These are phyloP conservation scores for Rhadinocentrus ornatus DNA, from an alignment of 2,797 vertebrate genomes.

Conservation along the genomic window DNA sequence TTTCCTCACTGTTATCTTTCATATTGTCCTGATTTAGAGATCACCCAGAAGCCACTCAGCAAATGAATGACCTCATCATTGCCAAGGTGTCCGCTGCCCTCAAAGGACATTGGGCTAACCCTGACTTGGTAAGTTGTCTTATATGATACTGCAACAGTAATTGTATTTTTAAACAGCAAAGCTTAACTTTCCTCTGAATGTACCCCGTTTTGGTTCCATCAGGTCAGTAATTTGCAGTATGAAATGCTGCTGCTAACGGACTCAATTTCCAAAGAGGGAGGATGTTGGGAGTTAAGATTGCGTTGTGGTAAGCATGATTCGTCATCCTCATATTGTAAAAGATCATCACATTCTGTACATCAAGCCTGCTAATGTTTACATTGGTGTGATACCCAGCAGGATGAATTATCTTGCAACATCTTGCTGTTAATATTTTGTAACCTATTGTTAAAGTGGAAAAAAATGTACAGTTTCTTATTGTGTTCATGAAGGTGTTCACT, in stretches of 20 bases:
- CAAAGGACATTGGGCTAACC: conserved; percentile 99
- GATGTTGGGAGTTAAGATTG: conserved; percentile 96
- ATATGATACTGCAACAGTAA: neutral
- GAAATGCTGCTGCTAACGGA: conserved; percentile 98
- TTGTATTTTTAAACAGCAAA: neutral
- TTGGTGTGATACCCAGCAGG: neutral
- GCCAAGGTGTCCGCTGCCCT: conserved; percentile 95
- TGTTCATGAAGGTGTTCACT: neutral
- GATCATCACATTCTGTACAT: neutral
- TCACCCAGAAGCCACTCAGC: conserved; percentile 97
- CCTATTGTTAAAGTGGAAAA: too few species aligned
- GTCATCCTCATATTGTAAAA: neutral
- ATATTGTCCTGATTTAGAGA: conserved; percentile 81
- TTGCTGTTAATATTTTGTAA: neutral
- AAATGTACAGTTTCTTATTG: neutral
- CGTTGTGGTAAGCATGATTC: conserved; percentile 89
- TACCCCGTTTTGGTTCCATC: conserved; percentile 12
- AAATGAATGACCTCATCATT: conserved; percentile 98
- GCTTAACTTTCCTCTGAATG: neutral
- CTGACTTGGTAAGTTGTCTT: conserved; percentile 89
- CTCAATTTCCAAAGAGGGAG: conserved; percentile 97
- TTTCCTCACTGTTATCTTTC: neutral
- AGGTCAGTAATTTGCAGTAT: conserved; percentile 98
- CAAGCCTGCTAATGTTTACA: neutral
- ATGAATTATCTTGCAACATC: too few species aligned